Percentiles rank a stretch among this genome's conserved stretches.
Conservation (phyloP, 1,140 invertebrate genomes). For the Ips typographus region DNA sequence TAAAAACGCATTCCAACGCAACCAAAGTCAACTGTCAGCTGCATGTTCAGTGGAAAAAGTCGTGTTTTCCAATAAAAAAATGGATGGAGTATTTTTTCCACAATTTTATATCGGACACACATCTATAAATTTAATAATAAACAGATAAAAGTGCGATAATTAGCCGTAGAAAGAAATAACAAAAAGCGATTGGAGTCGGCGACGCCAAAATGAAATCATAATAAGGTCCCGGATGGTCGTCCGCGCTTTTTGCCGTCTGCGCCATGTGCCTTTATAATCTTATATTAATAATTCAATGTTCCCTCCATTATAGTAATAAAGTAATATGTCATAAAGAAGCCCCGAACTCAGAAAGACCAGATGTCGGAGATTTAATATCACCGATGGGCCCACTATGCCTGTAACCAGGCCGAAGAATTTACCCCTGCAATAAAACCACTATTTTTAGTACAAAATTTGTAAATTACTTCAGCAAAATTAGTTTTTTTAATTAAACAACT, state of each 20-base stretch:
- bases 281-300: constrained; percentile 55
- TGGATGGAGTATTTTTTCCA: too few species aligned
- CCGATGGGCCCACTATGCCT: constrained; percentile 13
- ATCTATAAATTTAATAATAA: too few species aligned
- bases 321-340: constrained; percentile 53
- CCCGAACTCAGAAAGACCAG: constrained; percentile 43
- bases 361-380: constrained; percentile 52
- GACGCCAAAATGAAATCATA: constrained; percentile 42
- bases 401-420: background rate
- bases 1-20: too few species aligned
- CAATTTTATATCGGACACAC: too few species aligned
- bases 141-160: too few species aligned
- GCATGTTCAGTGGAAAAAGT: too few species aligned
- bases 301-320: constrained; percentile 54
- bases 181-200: constrained; percentile 32
- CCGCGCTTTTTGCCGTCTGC: constrained; percentile 42
- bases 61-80: too few species aligned
- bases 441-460: too few species aligned
- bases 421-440: background rate
- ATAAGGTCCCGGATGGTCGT: constrained; percentile 37
- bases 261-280: constrained; percentile 50
- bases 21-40: too few species aligned
- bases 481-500: too few species aligned
- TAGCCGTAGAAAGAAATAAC: constrained; percentile 7
- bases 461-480: too few species aligned